Evolutionary conservation across 2,113 vertebrate species (phyloP), one percentile per base, ranked within the genome.

Genomic region (Corvus cornix): DNA sequence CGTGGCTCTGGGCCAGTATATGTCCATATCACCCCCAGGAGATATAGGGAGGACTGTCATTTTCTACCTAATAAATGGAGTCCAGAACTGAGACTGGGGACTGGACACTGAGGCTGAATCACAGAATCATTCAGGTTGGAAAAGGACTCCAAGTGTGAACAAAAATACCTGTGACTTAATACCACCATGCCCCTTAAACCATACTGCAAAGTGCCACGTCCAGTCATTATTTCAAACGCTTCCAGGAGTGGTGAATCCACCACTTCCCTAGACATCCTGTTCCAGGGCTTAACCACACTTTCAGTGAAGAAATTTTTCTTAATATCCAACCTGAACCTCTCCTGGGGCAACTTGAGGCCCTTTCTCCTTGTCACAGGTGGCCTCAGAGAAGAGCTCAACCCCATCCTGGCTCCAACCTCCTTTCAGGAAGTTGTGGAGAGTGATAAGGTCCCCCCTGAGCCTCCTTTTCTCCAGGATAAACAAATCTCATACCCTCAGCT

Each of bases 41-140:
- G 48, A 46, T 6, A 4, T 0, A 13, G 28, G 15, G 39, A 82
- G 6, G 9, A 44, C 4, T 56, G n/a, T 3, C 5, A 14, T 49
- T 62, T n/a, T 46, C 27, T 35, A 6, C 4, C 22, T 9, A 16
- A 46, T 10, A 44, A 19, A 3, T 51, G 5, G 24, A 78, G 52
- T 49, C 48, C 48, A 44, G 69, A 82, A 20, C 35, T 70, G 69
- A 64, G 51, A 20, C 15, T 23, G 41, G 16, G 13, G 10, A 33
- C 18, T 52, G 49, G 27, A 33, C 14, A 26, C 7, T 17, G n/a
- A 13, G 24, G 31, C 37, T 53, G 22, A 60, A 59, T 60, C 44
- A 59, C 13, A 52, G 60, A 67, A 44, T n/a, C 9, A 26, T 46
- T n/a, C 33, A 39, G 19, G 39, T 21, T 67, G 53, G 28, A 60